Percentiles rank a stretch among this genome's conserved stretches.
Evolutionary conservation across 2,888 invertebrate genomes (phyloP).

Genomic region (Xylocampa areola): DNA sequence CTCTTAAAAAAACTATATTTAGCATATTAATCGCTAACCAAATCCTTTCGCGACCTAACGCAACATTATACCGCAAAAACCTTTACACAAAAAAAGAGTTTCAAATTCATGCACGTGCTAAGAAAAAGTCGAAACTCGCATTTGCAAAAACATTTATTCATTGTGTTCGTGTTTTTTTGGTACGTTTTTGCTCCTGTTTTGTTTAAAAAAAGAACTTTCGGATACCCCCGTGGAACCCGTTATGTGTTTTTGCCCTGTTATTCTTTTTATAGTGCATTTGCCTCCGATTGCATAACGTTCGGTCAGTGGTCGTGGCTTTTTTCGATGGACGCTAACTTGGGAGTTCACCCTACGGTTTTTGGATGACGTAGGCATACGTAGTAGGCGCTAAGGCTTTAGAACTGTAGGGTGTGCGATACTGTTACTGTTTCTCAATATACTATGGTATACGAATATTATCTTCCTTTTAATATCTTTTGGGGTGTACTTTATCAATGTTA

Average conservation of each 20-base stretch:
- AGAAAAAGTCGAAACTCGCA: constrained; percentile 81
- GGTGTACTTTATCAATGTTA: too few species aligned
- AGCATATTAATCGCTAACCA: constrained; percentile 51
- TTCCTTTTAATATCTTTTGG: too few species aligned
- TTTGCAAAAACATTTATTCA: constrained; percentile 87
- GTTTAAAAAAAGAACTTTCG: constrained; percentile 71
- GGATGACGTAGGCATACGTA: constrained; percentile 37
- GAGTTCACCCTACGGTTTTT: constrained; percentile 45
- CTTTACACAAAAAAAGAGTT: constrained; percentile 76
- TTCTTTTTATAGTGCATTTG: constrained; percentile 58
- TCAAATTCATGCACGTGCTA: constrained; percentile 84
- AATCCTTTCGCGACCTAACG: constrained; percentile 71
- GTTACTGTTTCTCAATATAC: neutral
- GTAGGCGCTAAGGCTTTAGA: neutral
- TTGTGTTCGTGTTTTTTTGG: constrained; percentile 75
- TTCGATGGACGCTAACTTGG: constrained; percentile 57
- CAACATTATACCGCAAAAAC: constrained; percentile 71
- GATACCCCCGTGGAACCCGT: constrained; percentile 78
- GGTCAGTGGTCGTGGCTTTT: constrained; percentile 55
- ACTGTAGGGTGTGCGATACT: neutral
- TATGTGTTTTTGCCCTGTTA: constrained; percentile 77
- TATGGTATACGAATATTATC: too few species aligned
- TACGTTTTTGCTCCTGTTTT: constrained; percentile 82
- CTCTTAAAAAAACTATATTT: constrained; percentile 47
- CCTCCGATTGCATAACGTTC: constrained; percentile 54